Evolutionary conservation across 2,888 invertebrate species (phyloP), one percentile per base, ranked within the genome.

Genomic region (Sylvicola fuscatus): DNA sequence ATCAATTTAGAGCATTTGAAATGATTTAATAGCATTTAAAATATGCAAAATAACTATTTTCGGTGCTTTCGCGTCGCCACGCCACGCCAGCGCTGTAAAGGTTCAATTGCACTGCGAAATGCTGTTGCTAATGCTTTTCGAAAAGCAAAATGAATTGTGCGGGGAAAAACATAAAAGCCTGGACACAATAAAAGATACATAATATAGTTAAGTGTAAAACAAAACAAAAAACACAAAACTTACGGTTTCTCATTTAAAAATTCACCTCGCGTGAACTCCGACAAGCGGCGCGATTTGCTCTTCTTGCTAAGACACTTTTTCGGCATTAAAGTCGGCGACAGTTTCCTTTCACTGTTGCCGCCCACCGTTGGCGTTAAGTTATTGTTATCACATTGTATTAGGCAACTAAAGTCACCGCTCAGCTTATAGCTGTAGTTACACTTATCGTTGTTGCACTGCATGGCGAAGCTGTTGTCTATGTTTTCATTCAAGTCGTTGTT

Each of bases 221-320:
- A n/a, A n/a, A n/a, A n/a, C n/a, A n/a, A n/a, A n/a, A 39, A 37
- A 37, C 38, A 37, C 27, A 39, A 29, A 41, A 59, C 59, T 59
- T 58, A 59, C 59, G 49, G 49, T 58, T 59, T 59, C 57, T 59
- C 59, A 51, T 60, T 60, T 53, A 59, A 51, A 54, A 59, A 59
- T 58, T 60, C 59, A 49, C 60, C 59, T 43, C 58, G 51, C 48
- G 60, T 60, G 52, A 59, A 59, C 51, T 59, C 59, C 44, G 60
- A 60, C 46, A 60, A 52, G 46, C 60, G 54, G 38, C 60, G 50
- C 44, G 60, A 56, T 51, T 57, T 59, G 46, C 51, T 51, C 50
- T 56, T 43, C 37, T 39, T 38, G n/a, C 6, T 3, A 16, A 30
- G 33, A 38, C 10, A 3, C n/a, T 27, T 34, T 27, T 34, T 34